phyloP scores from a whole-genome alignment of 2,888 invertebrate genomes.

The Lasioglossum lativentre region DNA sequence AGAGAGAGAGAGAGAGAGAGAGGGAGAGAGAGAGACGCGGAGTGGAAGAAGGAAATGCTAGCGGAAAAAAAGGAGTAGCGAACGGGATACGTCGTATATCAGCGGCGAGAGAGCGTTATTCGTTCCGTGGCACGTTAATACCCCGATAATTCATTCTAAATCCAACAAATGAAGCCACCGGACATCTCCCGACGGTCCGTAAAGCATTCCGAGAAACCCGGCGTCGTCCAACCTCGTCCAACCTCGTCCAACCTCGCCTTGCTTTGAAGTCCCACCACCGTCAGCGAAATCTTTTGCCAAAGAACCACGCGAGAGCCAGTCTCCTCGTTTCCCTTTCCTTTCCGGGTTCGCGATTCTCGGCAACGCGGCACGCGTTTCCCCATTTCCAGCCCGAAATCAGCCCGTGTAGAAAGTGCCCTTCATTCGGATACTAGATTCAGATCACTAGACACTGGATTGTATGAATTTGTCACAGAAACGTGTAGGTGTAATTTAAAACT shows the following conservation, averaged over 20 bases:
- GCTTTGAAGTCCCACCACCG: constrained; percentile 64
- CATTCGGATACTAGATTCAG: too few relatives aligned
- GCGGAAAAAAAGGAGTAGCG: constrained; percentile 5
- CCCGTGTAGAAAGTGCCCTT: not conserved
- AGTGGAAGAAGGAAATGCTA: not conserved
- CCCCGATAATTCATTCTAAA: constrained; percentile 80
- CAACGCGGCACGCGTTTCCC: not conserved
- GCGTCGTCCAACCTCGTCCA: not conserved
- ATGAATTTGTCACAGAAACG: too few relatives aligned
- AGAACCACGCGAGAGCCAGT: constrained; percentile 13
- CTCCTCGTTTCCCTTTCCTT: constrained; percentile 6
- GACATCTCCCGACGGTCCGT: constrained; percentile 55
- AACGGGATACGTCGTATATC: constrained; percentile 54
- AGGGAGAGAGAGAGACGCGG: not conserved
- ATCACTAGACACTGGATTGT: too few relatives aligned
- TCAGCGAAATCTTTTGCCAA: constrained; percentile 35
- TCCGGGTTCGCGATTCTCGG: not conserved
- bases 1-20: too few relatives aligned
- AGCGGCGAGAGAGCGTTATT: constrained; percentile 47
- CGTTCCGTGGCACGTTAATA: constrained; percentile 68
- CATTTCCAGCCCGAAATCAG: not conserved
- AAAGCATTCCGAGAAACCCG: constrained; percentile 74
- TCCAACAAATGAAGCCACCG: constrained; percentile 74
- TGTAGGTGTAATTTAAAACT: too few relatives aligned
- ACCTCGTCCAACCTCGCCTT: constrained; percentile 40